Percentiles rank a stretch among this genome's conserved stretches.
Conservation (phyloP, 2,797 vertebrate species). For the Chiroxiphia lanceolata region DNA sequence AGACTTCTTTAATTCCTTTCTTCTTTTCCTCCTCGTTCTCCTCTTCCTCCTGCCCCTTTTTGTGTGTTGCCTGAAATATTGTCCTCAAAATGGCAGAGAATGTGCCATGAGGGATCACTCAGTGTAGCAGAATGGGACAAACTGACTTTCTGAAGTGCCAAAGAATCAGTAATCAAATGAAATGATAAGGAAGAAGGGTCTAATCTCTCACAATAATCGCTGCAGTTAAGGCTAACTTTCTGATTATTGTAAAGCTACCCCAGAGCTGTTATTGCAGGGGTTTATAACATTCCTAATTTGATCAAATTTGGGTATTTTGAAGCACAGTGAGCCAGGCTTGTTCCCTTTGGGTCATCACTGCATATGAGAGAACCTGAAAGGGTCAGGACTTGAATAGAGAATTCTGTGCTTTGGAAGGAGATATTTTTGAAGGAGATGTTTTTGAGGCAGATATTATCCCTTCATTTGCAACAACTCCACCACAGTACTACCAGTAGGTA, state of each 20-base stretch:
- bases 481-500: rapidly evolving
- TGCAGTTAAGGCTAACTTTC: not conserved
- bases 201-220: not conserved
- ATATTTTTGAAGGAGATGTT: not conserved
- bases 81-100: not conserved
- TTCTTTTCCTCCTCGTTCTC: not conserved
- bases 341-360: not conserved
- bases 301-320: not conserved
- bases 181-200: not conserved
- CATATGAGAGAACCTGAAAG: not conserved
- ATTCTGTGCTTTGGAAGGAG: not conserved
- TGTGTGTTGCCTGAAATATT: rapidly evolving
- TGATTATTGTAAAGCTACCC: not conserved
- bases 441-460: not conserved
- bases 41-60: not conserved
- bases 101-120: not conserved
- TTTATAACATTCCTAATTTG: not conserved
- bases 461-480: not conserved
- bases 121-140: not conserved
- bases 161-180: not conserved
- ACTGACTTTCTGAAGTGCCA: not conserved
- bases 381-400: not conserved
- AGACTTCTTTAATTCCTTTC: not conserved
- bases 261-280: rapidly evolving
- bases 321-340: not conserved